Evolutionary conservation across 2,113 vertebrate genomes (phyloP).

Genomic region (Salvator merianae): DNA sequence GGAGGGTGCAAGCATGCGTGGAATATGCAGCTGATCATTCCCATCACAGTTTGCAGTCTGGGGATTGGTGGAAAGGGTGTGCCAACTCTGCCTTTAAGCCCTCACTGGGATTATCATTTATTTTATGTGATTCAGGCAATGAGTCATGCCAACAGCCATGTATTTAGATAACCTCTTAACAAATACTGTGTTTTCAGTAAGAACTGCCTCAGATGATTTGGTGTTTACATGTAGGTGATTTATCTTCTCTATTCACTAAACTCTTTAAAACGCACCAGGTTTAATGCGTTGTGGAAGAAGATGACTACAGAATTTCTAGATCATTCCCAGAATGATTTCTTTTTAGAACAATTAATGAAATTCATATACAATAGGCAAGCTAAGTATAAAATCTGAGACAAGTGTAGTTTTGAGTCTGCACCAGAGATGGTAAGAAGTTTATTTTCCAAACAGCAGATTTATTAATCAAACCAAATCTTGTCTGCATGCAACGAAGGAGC

Average conservation of each 20-base stretch:
- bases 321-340: background rate
- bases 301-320: conserved; percentile 5
- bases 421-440: background rate
- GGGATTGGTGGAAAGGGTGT: conserved; percentile 16
- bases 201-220: conserved; percentile 1
- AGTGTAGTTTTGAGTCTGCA: background rate
- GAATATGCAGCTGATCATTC: conserved; percentile 7
- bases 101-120: conserved; percentile 62
- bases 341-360: conserved; percentile 25
- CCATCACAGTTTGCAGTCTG: background rate
- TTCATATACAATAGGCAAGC: conserved; percentile 39
- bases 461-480: background rate
- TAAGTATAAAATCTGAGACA: conserved; percentile 27
- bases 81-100: background rate
- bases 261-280: background rate
- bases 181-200: conserved; percentile 39
- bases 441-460: background rate
- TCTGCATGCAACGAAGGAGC: background rate
- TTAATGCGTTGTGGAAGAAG: background rate
- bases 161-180: conserved; percentile 7
- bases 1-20: background rate
- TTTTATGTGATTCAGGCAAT: conserved; percentile 67
- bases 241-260: conserved; percentile 50
- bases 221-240: background rate
- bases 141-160: conserved; percentile 53